Conservation (phyloP, 1,140 invertebrate species). For the Macrosteles quadrilineatus region DNA sequence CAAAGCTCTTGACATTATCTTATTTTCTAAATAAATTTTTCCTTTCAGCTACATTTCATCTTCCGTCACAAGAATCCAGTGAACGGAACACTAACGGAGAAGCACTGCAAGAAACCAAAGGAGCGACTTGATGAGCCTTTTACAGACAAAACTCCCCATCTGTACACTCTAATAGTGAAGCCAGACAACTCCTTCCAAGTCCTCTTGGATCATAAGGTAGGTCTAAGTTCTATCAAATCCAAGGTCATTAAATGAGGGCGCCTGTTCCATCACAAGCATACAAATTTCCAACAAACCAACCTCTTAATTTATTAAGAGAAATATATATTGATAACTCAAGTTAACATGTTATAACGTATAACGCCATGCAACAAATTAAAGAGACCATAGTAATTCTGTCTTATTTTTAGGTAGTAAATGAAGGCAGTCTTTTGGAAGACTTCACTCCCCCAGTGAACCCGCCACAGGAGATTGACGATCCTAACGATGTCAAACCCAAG, state of each 20-base stretch:
- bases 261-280: too few species aligned
- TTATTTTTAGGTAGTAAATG: slow-evolving; percentile 56
- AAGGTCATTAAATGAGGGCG: too few species aligned
- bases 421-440: slow-evolving; percentile 85
- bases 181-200: slow-evolving; percentile 85
- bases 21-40: slow-evolving; percentile 32
- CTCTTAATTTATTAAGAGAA: too few species aligned
- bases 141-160: slow-evolving; percentile 93
- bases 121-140: slow-evolving; percentile 86
- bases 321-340: too few species aligned
- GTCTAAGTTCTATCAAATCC: too few species aligned
- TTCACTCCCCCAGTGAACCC: slow-evolving; percentile 94
- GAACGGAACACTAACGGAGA: slow-evolving; percentile 86
- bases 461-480: slow-evolving; percentile 93
- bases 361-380: too few species aligned
- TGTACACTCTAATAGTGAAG: slow-evolving; percentile 86
- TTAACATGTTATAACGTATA: too few species aligned
- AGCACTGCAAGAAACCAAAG: slow-evolving; percentile 88
- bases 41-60: slow-evolving; percentile 88
- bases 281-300: too few species aligned
- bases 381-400: too few species aligned
- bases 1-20: too few species aligned
- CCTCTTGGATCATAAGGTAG: slow-evolving; percentile 67
- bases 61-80: slow-evolving; percentile 94
- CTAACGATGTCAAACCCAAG: slow-evolving; percentile 82